Evolutionary conservation across 2,113 vertebrate species (phyloP), one percentile per base, ranked within the genome.

Genomic region (Pygoscelis adeliae): DNA sequence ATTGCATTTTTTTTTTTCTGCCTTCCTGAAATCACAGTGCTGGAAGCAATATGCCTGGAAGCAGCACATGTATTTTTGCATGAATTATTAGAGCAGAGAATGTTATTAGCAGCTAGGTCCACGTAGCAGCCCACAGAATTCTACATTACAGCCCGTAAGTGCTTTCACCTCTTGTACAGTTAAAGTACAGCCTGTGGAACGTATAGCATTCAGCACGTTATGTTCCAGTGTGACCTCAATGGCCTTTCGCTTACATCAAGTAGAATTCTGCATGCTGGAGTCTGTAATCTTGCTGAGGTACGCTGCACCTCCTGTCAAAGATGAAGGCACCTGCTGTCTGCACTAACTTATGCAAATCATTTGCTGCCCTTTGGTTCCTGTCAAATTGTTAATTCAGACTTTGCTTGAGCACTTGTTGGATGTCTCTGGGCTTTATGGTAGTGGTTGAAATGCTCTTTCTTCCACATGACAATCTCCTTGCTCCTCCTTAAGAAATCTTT

Each of bases 41-140:
- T 92, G 59, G 63, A 93, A 96, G 62, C 93, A 58, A 10, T 77
- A n/a, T 78, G 38, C 87, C 77, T 91, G 81, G 66, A 77, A 95
- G 73, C n/a, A 82, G 55, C 61, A 61, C 40, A 13, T 47, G 25
- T 42, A 27, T 67, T 95, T 91, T 91, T 92, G 83, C 88, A 83
- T 92, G 25, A 59, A 59, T 90, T 83, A 44, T 77, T 95, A 85
- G 77, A 74, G 38, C 85, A 65, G 77, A 85, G 93, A 70, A 72
- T 7, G 46, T 73, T 89, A 38, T 90, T 86, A 82, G 81, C 61
- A 93, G 4, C 49, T 72, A 10, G 27, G 34, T 69, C 42, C 15
- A 15, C 36, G 11, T 3, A 62, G 61, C 38, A 83, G 76, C 59
- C 65, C 62, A 42, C 15, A 55, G 71, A 82, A 59, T 83, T 56